Evolutionary conservation across 2,113 vertebrate genomes (phyloP), one percentile per base, ranked within the genome.

Genomic region (Acanthochromis polyacanthus): DNA sequence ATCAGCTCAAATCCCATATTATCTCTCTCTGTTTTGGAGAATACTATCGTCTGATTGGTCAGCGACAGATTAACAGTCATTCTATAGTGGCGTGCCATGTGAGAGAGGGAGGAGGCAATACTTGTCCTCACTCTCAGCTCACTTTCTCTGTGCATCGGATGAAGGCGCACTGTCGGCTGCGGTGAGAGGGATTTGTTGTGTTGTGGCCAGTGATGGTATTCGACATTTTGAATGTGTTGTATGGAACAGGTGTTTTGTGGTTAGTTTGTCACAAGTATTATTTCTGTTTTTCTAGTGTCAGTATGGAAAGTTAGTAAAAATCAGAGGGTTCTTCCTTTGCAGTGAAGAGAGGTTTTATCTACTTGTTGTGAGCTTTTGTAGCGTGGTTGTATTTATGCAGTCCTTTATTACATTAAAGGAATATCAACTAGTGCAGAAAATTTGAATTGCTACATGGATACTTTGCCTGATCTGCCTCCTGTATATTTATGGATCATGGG

Each of bases 11-110:
- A 86, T 86, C 78, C 68, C 58, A 36, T 51, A 56, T 75, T 71
- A 71, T 72, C 32, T 64, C 20, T 50, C 64, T 63, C 23, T 20
- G 58, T 67, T 75, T 71, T 23, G 69, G 65, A 53, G 68, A 67
- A 67, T 43, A 0, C 56, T 15, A 0, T 43, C 57, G 1, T 58
- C 43, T 83, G 91, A 93, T 93, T 93, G 90, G 92, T 87, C 72
- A 10, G 55, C 50, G 32, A 8, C 68, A 83, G 88, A 91, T 91
- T 90, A 91, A 70, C 73, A 77, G 83, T 83, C 66, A 64, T 84
- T 85, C 71, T 90, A 63, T 80, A 86, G 85, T 79, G 78, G 74
- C 20, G 2, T 64, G 74, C 70, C 25, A 8, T 19, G 38, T 38
- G 83, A 69, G 65, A 60, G 73, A 59, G 78, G 22, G 76, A 56